A percentile compares a stretch with the other conserved stretches of the same genome.
These are phyloP conservation scores for Eupithecia insigniata DNA, from an alignment of 2,888 invertebrate species.

Conservation along the genomic window DNA sequence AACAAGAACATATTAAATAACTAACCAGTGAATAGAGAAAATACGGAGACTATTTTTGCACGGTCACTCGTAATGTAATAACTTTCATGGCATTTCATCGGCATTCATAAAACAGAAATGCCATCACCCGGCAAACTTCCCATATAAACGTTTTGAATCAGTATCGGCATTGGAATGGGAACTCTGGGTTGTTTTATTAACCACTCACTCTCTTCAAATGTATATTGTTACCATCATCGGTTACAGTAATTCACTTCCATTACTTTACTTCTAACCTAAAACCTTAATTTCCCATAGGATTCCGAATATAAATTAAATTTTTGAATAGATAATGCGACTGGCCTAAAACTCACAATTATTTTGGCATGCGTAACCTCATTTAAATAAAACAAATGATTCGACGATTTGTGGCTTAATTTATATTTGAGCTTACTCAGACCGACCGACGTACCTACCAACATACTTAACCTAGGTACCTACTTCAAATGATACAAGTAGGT, in stretches of 20 bases:
- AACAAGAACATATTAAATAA: slow-evolving; percentile 20
- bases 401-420: slow-evolving; percentile 21
- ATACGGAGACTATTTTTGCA: slow-evolving; percentile 22
- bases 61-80: slow-evolving; percentile 23
- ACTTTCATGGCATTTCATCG: slow-evolving; percentile 29
- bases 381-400: slow-evolving; percentile 24
- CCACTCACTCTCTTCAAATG: slow-evolving; percentile 43
- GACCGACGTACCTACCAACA: background rate
- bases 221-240: slow-evolving; percentile 42
- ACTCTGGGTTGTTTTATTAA: slow-evolving; percentile 50
- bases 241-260: slow-evolving; percentile 46
- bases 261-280: slow-evolving; percentile 45
- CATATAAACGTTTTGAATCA: slow-evolving; percentile 50
- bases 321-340: slow-evolving; percentile 45
- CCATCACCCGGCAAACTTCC: slow-evolving; percentile 41
- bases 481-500: background rate
- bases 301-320: slow-evolving; percentile 46
- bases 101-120: slow-evolving; percentile 26
- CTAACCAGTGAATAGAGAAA: slow-evolving; percentile 29
- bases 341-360: slow-evolving; percentile 40
- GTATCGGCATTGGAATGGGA: slow-evolving; percentile 48
- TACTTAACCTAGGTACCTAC: background rate
- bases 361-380: slow-evolving; percentile 23
- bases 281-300: slow-evolving; percentile 47
- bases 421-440: background rate